These are phyloP conservation scores for Drosophila mimetica DNA, from an alignment of 2,888 invertebrate genomes.

Conservation along the genomic window DNA sequence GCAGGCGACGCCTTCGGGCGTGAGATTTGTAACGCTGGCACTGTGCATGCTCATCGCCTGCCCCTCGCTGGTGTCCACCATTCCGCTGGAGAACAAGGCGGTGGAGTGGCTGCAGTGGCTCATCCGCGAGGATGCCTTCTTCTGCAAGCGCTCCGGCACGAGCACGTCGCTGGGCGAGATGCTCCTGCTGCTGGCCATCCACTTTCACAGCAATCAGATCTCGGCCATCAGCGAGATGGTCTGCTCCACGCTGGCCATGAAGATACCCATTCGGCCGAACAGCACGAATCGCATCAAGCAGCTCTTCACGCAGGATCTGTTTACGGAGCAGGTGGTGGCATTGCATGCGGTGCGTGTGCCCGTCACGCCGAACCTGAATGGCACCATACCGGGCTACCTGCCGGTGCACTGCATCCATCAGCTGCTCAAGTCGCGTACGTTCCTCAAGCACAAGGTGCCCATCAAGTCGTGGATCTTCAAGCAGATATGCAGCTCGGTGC, in stretches of 20 bases:
- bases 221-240: slow-evolving; percentile 97
- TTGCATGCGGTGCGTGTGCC: slow-evolving; percentile 98
- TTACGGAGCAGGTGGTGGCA: slow-evolving; percentile 98
- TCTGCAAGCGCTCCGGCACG: slow-evolving; percentile 92
- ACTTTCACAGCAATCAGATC: slow-evolving; percentile 97
- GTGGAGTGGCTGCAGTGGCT: slow-evolving; percentile 98
- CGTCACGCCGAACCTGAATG: slow-evolving; percentile 94
- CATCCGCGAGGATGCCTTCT: slow-evolving; percentile 94
- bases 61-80: slow-evolving; percentile 91
- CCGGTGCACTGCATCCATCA: slow-evolving; percentile 99
- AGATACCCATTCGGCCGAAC: slow-evolving; percentile 93
- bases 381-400: slow-evolving; percentile 94
- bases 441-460: slow-evolving; percentile 97
- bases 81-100: slow-evolving; percentile 92
- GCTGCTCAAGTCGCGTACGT: slow-evolving; percentile 95
- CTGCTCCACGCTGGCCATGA: slow-evolving; percentile 97
- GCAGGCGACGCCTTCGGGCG: slow-evolving; percentile 95
- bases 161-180: slow-evolving; percentile 97
- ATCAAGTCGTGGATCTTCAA: slow-evolving; percentile 98
- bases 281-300: slow-evolving; percentile 95
- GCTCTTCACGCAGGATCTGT: slow-evolving; percentile 98
- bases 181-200: slow-evolving; percentile 97
- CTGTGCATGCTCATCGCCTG: slow-evolving; percentile 97
- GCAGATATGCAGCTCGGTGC: slow-evolving; percentile 94
- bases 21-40: slow-evolving; percentile 95